Evolutionary conservation across 1,140 invertebrate species (phyloP), one percentile per base, ranked within the genome.

Genomic region (Drosophila parvula): DNA sequence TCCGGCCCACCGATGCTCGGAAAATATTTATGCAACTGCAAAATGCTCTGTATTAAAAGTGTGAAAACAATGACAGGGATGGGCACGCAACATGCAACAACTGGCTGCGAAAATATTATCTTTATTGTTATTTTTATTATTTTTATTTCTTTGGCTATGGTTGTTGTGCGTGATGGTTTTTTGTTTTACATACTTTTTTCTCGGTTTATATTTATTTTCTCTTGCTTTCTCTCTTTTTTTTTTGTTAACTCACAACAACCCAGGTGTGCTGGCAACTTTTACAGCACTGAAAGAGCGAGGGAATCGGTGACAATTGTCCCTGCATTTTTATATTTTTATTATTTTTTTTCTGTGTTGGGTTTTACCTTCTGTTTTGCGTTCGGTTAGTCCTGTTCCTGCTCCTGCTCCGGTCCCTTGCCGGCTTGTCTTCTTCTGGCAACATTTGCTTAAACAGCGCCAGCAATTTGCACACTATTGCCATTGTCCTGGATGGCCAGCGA

Each of bases 371-470:
- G 22, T 41, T 67, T 64, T 63, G 45, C 32, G 32, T 51, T 43
- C n/a, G 44, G 58, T 61, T 64, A 63, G 38, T 65, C 43, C 64
- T 53, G 18, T 53, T 55, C 50, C 50, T 36, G 34, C 10, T 53
- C 32, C 51, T 10, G 22, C 41, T 56, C 64, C 47, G n/a, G 51
- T 68, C 64, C 60, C 61, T 36, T 79, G 47, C 57, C 44, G 32
- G 56, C 38, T 10, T 67, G 75, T 65, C 68, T 65, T 74, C 68
- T 68, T 67, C 22, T 65, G 53, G 61, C 71, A 83, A 79, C 76
- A 88, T 88, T 86, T 86, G 71, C 83, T 88, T 86, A 88, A 86
- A 89, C 83, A 88, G 79, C 68, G 76, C 43, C 79, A 83, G 71
- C 83, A 88, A 86, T 86, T 86, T 86, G 84, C 83, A 83, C 83